Evolutionary conservation across 2,797 vertebrate genomes (phyloP), one percentile per base, ranked within the genome.

Genomic region (Vireo griseus): DNA sequence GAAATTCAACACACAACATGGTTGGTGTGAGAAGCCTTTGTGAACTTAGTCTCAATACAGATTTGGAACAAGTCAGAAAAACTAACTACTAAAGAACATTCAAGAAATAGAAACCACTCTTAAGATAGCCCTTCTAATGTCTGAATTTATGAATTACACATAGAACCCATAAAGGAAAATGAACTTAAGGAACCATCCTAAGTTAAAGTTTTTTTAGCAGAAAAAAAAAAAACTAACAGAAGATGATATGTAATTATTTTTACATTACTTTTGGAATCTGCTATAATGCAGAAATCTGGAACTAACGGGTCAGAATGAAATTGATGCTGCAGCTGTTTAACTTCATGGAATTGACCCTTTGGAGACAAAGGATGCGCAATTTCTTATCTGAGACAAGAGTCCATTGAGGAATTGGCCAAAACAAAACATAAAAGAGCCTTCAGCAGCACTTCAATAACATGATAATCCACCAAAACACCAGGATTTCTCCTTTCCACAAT

Each of bases 201-300:
- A 17, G 10, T 17, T 6, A 8, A 9, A 4, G 0, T 7, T 19
- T 19, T 67, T 77, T 58, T 35, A 44, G 6, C 0, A 0, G 5
- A 11, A 31, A 66, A 31, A 62, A n/a, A n/a, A 25, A 40, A 7
- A 0, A 0, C 4, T 3, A 10, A 35, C 48, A 50, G 25, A 76
- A 2, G 2, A 21, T 13, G n/a, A 20, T 15, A 51, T 0, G 0
- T 0, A 25, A 21, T 18, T 67, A 33, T 14, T 87, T 87, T 72
- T 25, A 13, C 7, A 59, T 19, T 71, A 63, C 8, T 81, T 40
- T 29, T 48, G 14, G 39, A 68, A 78, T n/a, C 42, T 28, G 16
- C 19, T 24, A 14, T 3, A 14, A 82, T 16, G 13, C 2, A 75
- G 26, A 68, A 78, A 78, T 12, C 16, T 21, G 22, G 3, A 92